phyloP scores from a whole-genome alignment of 2,888 invertebrate genomes.

The Dryomyza anilis region DNA sequence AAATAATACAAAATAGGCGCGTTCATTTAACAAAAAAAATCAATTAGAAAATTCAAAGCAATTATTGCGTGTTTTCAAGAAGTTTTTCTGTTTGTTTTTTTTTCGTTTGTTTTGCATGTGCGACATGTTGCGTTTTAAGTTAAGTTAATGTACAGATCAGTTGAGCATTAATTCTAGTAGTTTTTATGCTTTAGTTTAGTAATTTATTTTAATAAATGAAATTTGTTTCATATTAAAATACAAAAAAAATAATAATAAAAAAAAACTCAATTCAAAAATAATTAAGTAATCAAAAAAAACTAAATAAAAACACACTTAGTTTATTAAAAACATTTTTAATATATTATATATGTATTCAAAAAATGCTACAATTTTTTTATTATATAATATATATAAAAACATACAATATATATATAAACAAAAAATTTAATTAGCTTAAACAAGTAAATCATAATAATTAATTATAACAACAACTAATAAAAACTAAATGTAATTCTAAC shows the following conservation, averaged over 20 bases:
- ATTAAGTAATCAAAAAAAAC: background rate
- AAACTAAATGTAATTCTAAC: constrained; percentile 19
- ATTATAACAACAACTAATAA: too few relatives aligned
- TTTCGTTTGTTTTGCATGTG: too few relatives aligned
- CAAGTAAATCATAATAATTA: constrained; percentile 26
- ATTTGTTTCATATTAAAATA: constrained; percentile 6
- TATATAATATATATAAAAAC: background rate
- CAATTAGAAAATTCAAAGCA: too few relatives aligned
- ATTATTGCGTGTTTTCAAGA: too few relatives aligned
- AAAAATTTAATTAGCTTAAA: constrained; percentile 16
- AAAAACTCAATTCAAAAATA: background rate
- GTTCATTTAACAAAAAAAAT: too few relatives aligned
- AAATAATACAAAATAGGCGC: too few relatives aligned
- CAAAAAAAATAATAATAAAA: background rate
- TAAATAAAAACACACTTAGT: background rate
- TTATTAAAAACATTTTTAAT: too few relatives aligned
- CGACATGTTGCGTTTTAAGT: constrained; percentile 11
- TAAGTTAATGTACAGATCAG: constrained; percentile 25
- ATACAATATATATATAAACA: background rate
- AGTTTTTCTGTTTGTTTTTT: too few relatives aligned
- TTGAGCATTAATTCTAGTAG: constrained; percentile 24
- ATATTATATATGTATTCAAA: too few relatives aligned
- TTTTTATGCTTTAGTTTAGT: constrained; percentile 25
- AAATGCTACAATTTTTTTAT: too few relatives aligned
- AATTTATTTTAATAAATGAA: constrained; percentile 28